Evolutionary conservation across 2,797 vertebrate species (phyloP).

Genomic region (Chelidonichthys spinosus): DNA sequence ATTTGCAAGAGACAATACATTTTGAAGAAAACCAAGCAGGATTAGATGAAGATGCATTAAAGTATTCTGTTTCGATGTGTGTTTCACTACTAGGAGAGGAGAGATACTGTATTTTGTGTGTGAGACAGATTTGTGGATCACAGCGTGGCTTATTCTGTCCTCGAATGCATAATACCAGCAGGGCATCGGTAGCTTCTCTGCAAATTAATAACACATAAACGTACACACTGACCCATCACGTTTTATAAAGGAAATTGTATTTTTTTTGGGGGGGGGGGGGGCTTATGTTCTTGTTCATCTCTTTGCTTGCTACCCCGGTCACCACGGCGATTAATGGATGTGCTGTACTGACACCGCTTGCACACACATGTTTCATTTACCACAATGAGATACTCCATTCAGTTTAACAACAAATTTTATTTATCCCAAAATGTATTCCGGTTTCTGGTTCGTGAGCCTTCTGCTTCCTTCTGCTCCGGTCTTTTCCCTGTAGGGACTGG

Average conservation of each 20-base stretch:
- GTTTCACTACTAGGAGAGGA: not conserved
- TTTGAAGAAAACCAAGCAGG: not conserved
- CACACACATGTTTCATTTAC: constrained; percentile 18
- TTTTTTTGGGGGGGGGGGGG: not conserved
- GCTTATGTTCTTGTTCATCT: not conserved
- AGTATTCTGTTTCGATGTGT: constrained; percentile 2
- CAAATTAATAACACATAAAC: constrained; percentile 19
- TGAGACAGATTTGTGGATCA: not conserved
- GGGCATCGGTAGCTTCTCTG: constrained; percentile 7
- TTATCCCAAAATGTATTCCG: too few relatives aligned
- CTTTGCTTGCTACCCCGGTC: not conserved
- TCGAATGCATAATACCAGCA: constrained; percentile 14
- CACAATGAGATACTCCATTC: too few relatives aligned
- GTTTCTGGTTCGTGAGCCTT: too few relatives aligned
- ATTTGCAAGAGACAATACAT: not conserved
- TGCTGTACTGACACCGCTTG: constrained; percentile 8
- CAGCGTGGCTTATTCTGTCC: not conserved
- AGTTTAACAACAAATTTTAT: too few relatives aligned
- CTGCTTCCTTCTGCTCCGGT: constrained; percentile 12
- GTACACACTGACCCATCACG: not conserved
- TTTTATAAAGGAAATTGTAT: not conserved
- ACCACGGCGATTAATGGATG: constrained; percentile 19
- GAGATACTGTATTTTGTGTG: not conserved
- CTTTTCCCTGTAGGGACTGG: too few relatives aligned
- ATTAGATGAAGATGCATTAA: not conserved